A percentile compares a stretch with the other conserved stretches of the same genome.
Conservation (phyloP, 2,888 invertebrate species). For the Dione vanillae region DNA sequence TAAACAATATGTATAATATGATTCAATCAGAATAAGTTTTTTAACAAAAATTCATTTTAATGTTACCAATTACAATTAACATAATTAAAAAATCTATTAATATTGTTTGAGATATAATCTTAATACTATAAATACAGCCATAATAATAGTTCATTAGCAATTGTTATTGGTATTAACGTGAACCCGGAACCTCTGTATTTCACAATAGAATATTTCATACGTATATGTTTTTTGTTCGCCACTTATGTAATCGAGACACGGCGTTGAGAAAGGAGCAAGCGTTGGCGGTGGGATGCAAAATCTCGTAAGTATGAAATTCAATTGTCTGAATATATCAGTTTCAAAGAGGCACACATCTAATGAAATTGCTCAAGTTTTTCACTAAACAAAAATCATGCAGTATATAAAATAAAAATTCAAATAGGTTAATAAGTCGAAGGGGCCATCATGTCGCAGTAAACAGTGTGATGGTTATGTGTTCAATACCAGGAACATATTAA, state of each 20-base stretch:
- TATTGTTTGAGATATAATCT: constrained; percentile 6
- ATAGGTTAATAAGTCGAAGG: too few relatives aligned
- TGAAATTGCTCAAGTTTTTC: too few relatives aligned
- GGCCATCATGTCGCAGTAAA: too few relatives aligned
- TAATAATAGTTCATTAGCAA: constrained; percentile 19
- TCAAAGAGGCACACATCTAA: too few relatives aligned
- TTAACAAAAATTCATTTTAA: background rate
- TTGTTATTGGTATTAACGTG: constrained; percentile 24
- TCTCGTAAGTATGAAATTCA: constrained; percentile 12
- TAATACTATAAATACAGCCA: background rate
- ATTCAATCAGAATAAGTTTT: background rate
- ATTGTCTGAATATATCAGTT: too few relatives aligned
- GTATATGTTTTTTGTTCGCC: constrained; percentile 40
- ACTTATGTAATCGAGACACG: constrained; percentile 37
- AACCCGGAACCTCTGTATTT: constrained; percentile 47
- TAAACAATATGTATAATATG: background rate
- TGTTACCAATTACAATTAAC: constrained; percentile 2
- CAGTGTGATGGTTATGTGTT: too few relatives aligned
- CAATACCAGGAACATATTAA: too few relatives aligned
- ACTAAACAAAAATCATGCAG: too few relatives aligned
- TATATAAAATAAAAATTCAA: too few relatives aligned
- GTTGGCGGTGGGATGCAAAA: constrained; percentile 27
- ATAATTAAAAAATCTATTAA: background rate
- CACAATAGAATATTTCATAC: constrained; percentile 40
- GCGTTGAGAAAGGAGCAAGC: constrained; percentile 22